Conservation (phyloP, 92 coral and sea anemone species). For the Parazoanthus darwini region DNA sequence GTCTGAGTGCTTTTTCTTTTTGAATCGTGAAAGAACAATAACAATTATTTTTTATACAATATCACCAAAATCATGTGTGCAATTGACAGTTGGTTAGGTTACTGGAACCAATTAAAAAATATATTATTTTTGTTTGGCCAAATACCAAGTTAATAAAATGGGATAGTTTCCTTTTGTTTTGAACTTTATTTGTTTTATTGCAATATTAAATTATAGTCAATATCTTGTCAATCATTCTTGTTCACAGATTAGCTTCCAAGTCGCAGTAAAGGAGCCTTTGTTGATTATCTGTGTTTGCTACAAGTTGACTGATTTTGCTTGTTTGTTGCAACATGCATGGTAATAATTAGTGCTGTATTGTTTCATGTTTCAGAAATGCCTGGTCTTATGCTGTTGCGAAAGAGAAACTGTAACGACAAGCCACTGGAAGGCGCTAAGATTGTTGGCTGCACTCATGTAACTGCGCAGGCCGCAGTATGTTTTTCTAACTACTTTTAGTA, state of each 20-base stretch:
- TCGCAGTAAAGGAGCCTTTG: background rate
- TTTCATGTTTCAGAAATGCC: conserved; percentile 85
- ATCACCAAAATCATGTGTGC: no score
- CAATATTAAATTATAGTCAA: no score
- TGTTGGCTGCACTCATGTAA: conserved; percentile 99
- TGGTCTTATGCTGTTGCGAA: conserved; percentile 94
- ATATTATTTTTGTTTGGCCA: no score
- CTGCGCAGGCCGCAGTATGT: conserved; percentile 99
- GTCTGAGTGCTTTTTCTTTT: no score
- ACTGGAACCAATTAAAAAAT: no score
- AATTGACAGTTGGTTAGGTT: no score
- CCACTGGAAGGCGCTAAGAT: conserved; percentile 99
- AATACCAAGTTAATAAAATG: background rate
- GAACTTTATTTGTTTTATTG: no score
- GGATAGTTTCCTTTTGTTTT: background rate
- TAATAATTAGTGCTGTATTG: background rate
- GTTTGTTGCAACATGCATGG: background rate
- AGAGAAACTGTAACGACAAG: conserved; percentile 97
- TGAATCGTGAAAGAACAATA: no score
- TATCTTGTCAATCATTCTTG: background rate
- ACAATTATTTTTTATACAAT: no score
- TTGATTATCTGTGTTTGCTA: background rate
- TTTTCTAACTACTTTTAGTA: background rate
- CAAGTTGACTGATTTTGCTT: background rate
- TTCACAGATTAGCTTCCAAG: background rate